phyloP scores from a whole-genome alignment of 2,797 vertebrate genomes.

The Rhabdomys pumilio region DNA sequence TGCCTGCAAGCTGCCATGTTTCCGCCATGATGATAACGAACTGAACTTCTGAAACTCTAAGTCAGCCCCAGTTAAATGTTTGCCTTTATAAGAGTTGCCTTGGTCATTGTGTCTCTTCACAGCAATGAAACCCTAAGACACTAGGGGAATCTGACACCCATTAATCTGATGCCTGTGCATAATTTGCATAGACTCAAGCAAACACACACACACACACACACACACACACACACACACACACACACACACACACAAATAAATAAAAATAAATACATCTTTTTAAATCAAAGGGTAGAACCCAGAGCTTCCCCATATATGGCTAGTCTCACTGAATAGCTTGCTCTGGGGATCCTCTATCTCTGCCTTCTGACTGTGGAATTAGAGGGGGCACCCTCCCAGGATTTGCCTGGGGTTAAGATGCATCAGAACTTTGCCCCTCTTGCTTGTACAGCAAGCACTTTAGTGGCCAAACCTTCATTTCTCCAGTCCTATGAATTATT shows the following conservation, averaged over 20 bases:
- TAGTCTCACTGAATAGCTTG: neutral
- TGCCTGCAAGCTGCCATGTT: neutral
- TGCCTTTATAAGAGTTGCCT: neutral
- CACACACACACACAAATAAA: no score
- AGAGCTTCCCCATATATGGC: neutral
- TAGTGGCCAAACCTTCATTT: neutral
- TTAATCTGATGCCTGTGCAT: no score
- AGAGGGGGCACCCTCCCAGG: neutral
- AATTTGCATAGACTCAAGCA: neutral
- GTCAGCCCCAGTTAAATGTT: neutral
- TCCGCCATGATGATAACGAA: neutral
- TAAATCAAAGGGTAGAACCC: neutral
- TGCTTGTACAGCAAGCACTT: neutral
- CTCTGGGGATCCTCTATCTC: neutral
- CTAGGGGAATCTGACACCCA: neutral
- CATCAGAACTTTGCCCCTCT: neutral
- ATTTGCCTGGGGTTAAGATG: neutral
- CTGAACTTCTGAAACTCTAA: neutral
- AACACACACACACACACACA: no score
- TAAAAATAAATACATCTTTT: neutral
- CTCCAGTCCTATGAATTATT: slow-evolving; percentile 13
- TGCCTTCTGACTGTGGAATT: neutral
- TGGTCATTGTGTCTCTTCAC: neutral
- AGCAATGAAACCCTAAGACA: neutral
- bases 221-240: no score